Evolutionary conservation across 2,888 invertebrate genomes (phyloP).

Genomic region (Hipparchia semele): DNA sequence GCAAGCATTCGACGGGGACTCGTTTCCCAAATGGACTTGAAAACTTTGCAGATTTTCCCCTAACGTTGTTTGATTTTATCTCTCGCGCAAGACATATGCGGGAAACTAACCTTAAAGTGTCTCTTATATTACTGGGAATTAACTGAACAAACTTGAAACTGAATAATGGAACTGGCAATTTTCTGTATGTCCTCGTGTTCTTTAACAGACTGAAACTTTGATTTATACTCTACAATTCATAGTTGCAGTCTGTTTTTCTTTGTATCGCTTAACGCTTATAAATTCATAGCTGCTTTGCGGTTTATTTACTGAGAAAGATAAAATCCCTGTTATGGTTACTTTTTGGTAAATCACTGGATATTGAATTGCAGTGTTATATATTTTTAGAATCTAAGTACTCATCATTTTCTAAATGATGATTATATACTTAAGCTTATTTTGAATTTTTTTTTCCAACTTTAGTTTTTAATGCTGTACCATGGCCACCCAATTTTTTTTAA

Average conservation of each 20-base stretch:
- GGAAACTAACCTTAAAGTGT: slow-evolving; percentile 7
- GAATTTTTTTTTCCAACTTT: too few relatives aligned
- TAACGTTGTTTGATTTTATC: slow-evolving; percentile 28
- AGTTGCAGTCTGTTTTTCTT: not conserved
- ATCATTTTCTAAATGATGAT: too few relatives aligned
- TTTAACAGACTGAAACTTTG: not conserved
- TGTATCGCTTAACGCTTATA: not conserved
- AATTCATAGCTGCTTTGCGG: slow-evolving; percentile 9
- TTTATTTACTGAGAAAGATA: too few relatives aligned
- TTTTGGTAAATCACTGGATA: too few relatives aligned
- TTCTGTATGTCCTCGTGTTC: not conserved
- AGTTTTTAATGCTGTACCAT: too few relatives aligned
- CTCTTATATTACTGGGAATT: not conserved
- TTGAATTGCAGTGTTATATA: too few relatives aligned
- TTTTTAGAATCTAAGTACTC: too few relatives aligned
- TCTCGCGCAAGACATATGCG: slow-evolving; percentile 4
- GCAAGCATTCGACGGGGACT: slow-evolving; percentile 19
- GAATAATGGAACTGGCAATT: not conserved
- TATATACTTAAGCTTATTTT: too few relatives aligned
- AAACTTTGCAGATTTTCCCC: slow-evolving; percentile 30
- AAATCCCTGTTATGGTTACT: too few relatives aligned
- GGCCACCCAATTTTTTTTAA: too few relatives aligned
- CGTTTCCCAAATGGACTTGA: slow-evolving; percentile 34
- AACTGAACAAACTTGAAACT: slow-evolving; percentile 2
- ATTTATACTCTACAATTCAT: not conserved